Conservation (phyloP, 2,113 vertebrate genomes). For the Lampris megalopsis region DNA sequence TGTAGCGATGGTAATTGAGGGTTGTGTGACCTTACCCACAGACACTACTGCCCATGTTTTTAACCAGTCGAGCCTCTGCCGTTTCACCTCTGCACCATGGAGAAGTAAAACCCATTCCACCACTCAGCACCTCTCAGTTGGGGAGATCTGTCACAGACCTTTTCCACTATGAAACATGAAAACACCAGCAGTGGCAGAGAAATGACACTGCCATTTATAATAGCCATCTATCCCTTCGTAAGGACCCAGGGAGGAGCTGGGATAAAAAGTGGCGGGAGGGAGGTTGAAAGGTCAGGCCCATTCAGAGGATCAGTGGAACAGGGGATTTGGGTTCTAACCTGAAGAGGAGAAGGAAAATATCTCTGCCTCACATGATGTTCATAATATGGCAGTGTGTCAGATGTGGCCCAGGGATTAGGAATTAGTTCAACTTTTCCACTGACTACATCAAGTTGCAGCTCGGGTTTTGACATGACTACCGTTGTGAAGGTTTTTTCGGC, state of each 20-base stretch:
- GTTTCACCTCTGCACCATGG: conserved; percentile 38
- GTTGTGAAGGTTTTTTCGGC: not conserved
- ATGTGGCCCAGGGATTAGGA: conserved; percentile 29
- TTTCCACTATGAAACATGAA: conserved; percentile 46
- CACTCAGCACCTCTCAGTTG: conserved; percentile 52
- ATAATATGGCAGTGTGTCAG: conserved; percentile 35
- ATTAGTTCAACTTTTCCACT: conserved; percentile 30
- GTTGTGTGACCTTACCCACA: conserved; percentile 55
- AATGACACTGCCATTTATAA: conserved; percentile 60
- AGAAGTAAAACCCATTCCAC: conserved; percentile 18
- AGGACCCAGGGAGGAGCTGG: conserved; percentile 19
- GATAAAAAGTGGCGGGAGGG: conserved; percentile 29
- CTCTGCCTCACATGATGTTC: conserved; percentile 43
- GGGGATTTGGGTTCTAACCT: conserved; percentile 35
- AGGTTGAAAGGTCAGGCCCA: conserved; percentile 68
- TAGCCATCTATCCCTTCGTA: conserved; percentile 19
- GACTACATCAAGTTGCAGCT: conserved; percentile 6
- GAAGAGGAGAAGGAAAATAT: conserved; percentile 43
- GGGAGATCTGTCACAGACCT: conserved; percentile 54
- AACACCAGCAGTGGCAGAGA: conserved; percentile 48
- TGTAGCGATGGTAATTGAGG: conserved; percentile 20
- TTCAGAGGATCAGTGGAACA: conserved; percentile 30
- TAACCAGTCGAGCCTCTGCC: conserved; percentile 63
- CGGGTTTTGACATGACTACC: conserved; percentile 16
- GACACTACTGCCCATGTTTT: conserved; percentile 24